phyloP scores from a whole-genome alignment of 2,797 vertebrate genomes.

The Tiaroga cobitis region DNA sequence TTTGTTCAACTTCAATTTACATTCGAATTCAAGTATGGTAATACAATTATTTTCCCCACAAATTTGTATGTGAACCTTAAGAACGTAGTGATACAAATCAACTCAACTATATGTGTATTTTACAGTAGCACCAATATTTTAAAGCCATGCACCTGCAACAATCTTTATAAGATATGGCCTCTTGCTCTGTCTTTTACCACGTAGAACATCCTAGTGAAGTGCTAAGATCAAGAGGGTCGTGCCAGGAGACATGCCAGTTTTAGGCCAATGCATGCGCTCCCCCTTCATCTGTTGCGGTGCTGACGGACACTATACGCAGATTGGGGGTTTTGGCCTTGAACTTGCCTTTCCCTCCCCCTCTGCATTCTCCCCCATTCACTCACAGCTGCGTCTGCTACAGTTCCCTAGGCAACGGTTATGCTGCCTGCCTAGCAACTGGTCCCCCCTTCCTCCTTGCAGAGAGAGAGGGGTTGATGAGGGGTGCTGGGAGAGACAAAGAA shows the following conservation, averaged over 20 bases:
- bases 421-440: constrained; percentile 80
- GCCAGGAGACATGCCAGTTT: background rate
- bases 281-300: constrained; percentile 37
- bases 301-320: constrained; percentile 38
- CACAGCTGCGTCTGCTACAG: constrained; percentile 73
- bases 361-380: constrained; percentile 56
- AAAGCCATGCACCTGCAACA: background rate
- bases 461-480: constrained; percentile 56
- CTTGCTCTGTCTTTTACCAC: background rate
- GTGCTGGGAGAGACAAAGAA: constrained; percentile 67
- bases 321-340: constrained; percentile 74
- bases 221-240: constrained; percentile 19
- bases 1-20: background rate
- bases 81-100: background rate
- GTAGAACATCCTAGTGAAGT: background rate
- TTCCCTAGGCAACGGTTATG: constrained; percentile 79
- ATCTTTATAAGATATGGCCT: constrained; percentile 20
- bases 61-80: background rate
- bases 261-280: constrained; percentile 19
- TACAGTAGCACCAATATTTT: background rate
- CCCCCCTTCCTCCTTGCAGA: constrained; percentile 56
- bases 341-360: constrained; percentile 74
- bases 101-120: background rate
- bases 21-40: constrained; percentile 1
- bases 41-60: background rate